These are phyloP conservation scores for Penelope pileata DNA, from an alignment of 2,113 vertebrate species.

Conservation along the genomic window DNA sequence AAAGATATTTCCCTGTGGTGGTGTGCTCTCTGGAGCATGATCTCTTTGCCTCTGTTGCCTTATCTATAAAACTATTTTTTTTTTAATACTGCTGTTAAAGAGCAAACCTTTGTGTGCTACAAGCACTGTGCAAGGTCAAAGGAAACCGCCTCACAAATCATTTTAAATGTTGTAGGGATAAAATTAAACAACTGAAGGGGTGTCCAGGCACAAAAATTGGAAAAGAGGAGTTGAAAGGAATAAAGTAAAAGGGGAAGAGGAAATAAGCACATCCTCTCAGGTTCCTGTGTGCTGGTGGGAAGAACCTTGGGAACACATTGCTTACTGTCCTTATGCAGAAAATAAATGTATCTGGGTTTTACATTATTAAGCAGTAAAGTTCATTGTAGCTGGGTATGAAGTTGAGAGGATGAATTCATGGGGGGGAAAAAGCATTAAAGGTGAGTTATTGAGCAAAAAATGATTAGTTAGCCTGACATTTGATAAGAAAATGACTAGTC, in stretches of 20 bases:
- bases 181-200: neutral
- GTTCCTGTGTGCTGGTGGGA: neutral
- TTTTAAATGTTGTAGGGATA: neutral
- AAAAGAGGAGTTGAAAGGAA: neutral
- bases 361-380: neutral
- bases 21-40: neutral
- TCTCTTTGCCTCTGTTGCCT: neutral
- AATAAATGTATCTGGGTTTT: neutral
- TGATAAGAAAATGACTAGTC: neutral
- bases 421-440: neutral
- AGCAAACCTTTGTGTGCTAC: neutral
- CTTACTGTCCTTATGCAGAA: neutral
- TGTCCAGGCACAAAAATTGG: neutral
- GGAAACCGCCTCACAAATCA: neutral
- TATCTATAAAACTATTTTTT: neutral
- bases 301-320: neutral
- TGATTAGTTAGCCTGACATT: neutral
- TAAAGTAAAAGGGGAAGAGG: neutral
- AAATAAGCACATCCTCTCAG: neutral
- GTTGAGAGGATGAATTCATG: neutral
- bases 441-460: neutral
- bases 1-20: neutral
- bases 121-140: neutral
- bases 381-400: neutral
- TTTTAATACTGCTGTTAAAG: neutral